Conservation (phyloP, 2,797 vertebrate species). For the Danio albolineatus region DNA sequence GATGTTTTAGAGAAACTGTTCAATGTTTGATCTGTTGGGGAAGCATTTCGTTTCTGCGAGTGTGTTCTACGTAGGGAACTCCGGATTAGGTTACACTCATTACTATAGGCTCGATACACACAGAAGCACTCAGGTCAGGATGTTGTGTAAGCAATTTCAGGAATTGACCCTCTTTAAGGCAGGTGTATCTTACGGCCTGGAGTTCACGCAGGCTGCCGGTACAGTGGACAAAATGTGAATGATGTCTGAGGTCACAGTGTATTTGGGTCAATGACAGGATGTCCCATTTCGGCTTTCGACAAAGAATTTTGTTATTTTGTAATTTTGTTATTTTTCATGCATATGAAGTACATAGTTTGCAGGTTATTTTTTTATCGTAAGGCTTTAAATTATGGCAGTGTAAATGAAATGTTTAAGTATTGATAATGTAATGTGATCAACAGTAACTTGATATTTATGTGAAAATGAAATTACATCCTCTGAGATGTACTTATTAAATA, state of each 20-base stretch:
- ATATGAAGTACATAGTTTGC: too few relatives aligned
- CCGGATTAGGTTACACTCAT: conserved; percentile 74
- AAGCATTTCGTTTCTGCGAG: conserved; percentile 75
- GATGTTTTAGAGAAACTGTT: background rate
- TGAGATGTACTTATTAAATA: too few relatives aligned
- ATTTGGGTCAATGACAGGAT: background rate
- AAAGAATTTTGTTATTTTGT: too few relatives aligned
- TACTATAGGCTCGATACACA: conserved; percentile 41
- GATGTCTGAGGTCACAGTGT: too few relatives aligned
- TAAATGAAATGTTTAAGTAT: too few relatives aligned
- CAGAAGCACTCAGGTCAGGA: conserved; percentile 35
- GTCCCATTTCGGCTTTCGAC: too few relatives aligned
- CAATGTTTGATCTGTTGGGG: conserved; percentile 68
- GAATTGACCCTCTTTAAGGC: conserved; percentile 55
- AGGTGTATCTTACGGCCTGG: conserved; percentile 31
- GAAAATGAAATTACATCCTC: too few relatives aligned
- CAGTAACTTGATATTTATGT: too few relatives aligned
- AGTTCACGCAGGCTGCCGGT: background rate
- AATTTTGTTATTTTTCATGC: too few relatives aligned
- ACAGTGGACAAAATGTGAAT: background rate
- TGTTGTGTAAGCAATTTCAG: conserved; percentile 57
- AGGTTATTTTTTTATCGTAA: too few relatives aligned
- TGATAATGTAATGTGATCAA: too few relatives aligned
- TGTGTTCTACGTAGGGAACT: conserved; percentile 79
- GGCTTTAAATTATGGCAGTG: too few relatives aligned